Evolutionary conservation across 1,140 invertebrate genomes (phyloP).

Genomic region (Aleiodes sp.): DNA sequence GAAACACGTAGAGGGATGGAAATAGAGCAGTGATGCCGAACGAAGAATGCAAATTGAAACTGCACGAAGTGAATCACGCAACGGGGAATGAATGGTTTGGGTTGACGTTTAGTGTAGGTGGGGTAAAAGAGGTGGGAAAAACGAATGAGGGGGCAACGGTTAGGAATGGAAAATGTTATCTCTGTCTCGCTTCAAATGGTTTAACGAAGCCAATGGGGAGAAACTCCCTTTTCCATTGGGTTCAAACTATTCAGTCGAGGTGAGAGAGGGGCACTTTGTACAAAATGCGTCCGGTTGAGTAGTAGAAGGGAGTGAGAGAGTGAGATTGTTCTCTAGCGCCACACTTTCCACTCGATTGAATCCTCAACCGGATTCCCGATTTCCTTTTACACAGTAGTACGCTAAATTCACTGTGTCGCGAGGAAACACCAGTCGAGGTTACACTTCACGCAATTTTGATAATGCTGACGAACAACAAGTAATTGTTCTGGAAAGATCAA

Average conservation of each 20-base stretch:
- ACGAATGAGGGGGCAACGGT: neutral
- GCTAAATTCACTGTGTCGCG: neutral
- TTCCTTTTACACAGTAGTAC: conserved; percentile 4
- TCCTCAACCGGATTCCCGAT: conserved; percentile 15
- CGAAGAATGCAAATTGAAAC: conserved; percentile 17
- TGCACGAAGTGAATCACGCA: conserved; percentile 10
- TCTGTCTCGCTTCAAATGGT: neutral
- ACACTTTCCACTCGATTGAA: conserved; percentile 15
- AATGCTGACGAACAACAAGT: too few relatives aligned
- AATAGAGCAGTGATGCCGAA: neutral
- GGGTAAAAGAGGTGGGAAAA: neutral
- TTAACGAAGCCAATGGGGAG: conserved; percentile 2
- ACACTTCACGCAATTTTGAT: too few relatives aligned
- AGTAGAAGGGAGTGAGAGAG: neutral
- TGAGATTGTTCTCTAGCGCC: neutral
- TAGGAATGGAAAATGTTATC: neutral
- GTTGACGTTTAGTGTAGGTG: neutral
- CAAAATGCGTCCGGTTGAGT: conserved; percentile 4
- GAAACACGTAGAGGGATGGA: neutral
- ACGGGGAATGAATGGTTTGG: neutral
- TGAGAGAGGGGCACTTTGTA: neutral
- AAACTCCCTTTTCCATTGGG: neutral
- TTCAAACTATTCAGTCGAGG: conserved; percentile 14
- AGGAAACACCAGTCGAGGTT: neutral
- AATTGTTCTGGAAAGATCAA: too few relatives aligned